Evolutionary conservation across 2,888 invertebrate genomes (phyloP), one percentile per base, ranked within the genome.

Genomic region (Clistopyga incitator): DNA sequence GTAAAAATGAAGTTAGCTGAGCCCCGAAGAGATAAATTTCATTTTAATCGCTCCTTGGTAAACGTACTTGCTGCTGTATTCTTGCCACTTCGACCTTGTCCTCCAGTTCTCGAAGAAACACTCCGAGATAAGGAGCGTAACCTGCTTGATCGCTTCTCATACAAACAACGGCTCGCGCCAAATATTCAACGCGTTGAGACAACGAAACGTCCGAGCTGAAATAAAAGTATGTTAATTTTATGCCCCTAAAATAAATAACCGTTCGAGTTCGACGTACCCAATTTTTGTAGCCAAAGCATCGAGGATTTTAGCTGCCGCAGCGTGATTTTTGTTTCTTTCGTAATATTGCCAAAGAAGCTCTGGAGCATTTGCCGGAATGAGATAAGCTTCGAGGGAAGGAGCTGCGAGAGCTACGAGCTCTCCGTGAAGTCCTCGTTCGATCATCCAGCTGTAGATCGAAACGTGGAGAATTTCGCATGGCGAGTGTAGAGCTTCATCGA

Each of bases 141-240:
- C 96, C 97, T 23, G 96, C 95, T 88, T 95, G 96, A 88, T 97
- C 97, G 88, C 98, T 98, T 81, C 99, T 96, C 95, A 99, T 97
- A 93, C 99, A 99, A 95, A 99, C 97, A 84, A 99, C 97, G 50
- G 99, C 98, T 88, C 98, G 95, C 0, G 98, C 98, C 90, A 99
- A 94, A 94, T 99, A 98, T 89, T 97, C 96, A 87, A 99, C 95
- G 85, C 99, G 95, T 92, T 98, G 96, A 29, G 96, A 94, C 56
- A 99, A 94, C 1, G 95, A 95, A 78, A 98, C 95, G 68, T 96
- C 96, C 20, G 96, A 95, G 13, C 97, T 98, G 89, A 87, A 94
- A 91, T 85, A 86, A 68, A 52, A 47, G 13, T 81, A 20, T 72
- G 38, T 18, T 23, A 15, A 25, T 13, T 59, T 59, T 15, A 13